Evolutionary conservation across 2,888 invertebrate genomes (phyloP), one percentile per base, ranked within the genome.

Genomic region (Zygogramma bicolorata): DNA sequence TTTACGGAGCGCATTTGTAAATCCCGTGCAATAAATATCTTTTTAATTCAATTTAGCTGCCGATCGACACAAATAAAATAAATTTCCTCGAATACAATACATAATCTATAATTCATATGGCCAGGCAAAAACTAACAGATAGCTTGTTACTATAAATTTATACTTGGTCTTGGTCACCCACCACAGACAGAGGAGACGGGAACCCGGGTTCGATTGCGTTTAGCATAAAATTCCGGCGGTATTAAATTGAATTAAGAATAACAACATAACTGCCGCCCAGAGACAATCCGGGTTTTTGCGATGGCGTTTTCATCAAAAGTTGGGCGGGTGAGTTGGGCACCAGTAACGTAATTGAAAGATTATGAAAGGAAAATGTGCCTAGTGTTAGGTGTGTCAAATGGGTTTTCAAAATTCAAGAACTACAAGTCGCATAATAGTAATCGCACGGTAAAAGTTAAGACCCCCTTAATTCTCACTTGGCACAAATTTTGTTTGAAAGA

Each of bases 61-160:
- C 82, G 81, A 76, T 82, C 81, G 78, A 82, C 79, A 79, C 79
- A 79, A 83, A 84, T 83, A 82, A 83, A 84, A 83, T 83, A 83
- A 81, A 82, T 83, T 81, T 81, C 80, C 77, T 76, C 77, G 84
- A 84, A 85, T 84, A 85, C 85, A 85, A 85, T 85, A 83, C 84
- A 82, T 84, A 83, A 85, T 85, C 84, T 85, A 85, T 85, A 85
- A 85, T 85, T 85, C 85, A 85, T 85, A 85, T 81, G 79, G 70
- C 77, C 68, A 65, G 68, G 74, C 77, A 80, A 82, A 81, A 81
- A 81, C 77, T 75, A 78, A 75, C 75, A 75, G 76, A 74, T 71
- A 72, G 77, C 80, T 80, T 81, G 81, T 81, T 81, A 81, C 80
- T 73, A 78, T 73, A 78, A 78, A 82, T 81, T 81, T 82, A 81